phyloP scores from a whole-genome alignment of 2,113 vertebrate genomes.

The Hippocampus zosterae region DNA sequence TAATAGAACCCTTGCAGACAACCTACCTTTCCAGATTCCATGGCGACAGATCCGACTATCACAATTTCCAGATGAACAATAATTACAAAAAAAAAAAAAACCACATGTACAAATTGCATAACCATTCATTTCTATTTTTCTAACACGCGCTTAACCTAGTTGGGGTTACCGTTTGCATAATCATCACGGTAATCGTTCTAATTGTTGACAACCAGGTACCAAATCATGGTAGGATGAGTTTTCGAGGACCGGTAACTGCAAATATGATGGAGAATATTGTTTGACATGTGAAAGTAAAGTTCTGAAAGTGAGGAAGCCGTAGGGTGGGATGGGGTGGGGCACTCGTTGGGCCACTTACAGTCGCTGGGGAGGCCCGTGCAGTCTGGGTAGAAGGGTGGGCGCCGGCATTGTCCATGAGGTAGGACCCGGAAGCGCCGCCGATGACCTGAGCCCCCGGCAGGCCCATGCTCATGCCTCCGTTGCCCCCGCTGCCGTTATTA shows the following conservation, averaged over 20 bases:
- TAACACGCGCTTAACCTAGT: background rate
- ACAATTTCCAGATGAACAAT: background rate
- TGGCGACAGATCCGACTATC: background rate
- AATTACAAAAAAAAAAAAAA: background rate
- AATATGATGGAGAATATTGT: background rate
- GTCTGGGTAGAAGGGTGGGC: conserved; percentile 87
- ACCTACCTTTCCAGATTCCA: conserved; percentile 7
- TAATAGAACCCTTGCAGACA: background rate
- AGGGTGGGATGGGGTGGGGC: no score
- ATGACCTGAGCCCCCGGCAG: conserved; percentile 80
- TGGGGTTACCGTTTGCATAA: background rate
- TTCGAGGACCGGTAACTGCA: no score
- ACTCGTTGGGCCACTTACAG: conserved; percentile 61
- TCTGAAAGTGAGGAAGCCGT: background rate
- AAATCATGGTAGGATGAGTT: no score
- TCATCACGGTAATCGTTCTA: background rate
- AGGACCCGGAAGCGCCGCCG: conserved; percentile 76
- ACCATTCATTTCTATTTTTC: background rate
- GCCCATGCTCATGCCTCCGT: conserved; percentile 82
- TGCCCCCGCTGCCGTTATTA: conserved; percentile 84
- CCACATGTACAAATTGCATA: background rate
- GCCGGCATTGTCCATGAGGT: conserved; percentile 75
- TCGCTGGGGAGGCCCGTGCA: conserved; percentile 79
- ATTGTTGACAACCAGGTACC: background rate
- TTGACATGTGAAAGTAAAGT: background rate